Conservation (phyloP, 1,140 invertebrate species). For the Drosophila melanica region DNA sequence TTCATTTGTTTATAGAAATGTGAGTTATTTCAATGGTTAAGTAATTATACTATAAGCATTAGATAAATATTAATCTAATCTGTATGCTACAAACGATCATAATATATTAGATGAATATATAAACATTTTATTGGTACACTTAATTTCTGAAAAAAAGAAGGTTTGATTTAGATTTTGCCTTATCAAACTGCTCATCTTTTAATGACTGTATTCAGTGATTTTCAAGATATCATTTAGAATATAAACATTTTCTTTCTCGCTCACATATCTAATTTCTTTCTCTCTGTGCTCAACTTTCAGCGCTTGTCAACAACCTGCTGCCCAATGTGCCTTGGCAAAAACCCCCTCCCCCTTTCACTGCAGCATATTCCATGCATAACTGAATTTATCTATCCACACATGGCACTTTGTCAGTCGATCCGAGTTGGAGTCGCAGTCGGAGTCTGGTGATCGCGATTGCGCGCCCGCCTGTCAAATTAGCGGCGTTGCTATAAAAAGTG, state of each 20-base stretch:
- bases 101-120: too few species aligned
- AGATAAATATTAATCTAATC: too few species aligned
- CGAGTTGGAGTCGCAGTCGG: constrained; percentile 7
- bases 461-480: constrained; percentile 79
- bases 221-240: too few species aligned
- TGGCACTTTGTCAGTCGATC: constrained; percentile 63
- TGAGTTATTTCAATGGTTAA: neutral
- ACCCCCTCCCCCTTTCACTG: constrained; percentile 16
- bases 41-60: too few species aligned
- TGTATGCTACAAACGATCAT: too few species aligned
- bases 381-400: constrained; percentile 50
- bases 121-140: too few species aligned
- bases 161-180: neutral
- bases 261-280: too few species aligned
- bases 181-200: neutral
- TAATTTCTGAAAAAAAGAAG: too few species aligned
- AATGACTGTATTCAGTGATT: too few species aligned
- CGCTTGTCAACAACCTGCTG: constrained; percentile 10
- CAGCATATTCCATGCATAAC: constrained; percentile 23
- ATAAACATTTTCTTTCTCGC: too few species aligned
- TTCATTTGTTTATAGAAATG: constrained; percentile 3
- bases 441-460: constrained; percentile 70
- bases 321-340: constrained; percentile 24
- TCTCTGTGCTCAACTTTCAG: neutral
- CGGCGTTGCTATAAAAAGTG: constrained; percentile 75